These are phyloP conservation scores for Anticlea derivata DNA, from an alignment of 2,888 invertebrate genomes.

Conservation along the genomic window DNA sequence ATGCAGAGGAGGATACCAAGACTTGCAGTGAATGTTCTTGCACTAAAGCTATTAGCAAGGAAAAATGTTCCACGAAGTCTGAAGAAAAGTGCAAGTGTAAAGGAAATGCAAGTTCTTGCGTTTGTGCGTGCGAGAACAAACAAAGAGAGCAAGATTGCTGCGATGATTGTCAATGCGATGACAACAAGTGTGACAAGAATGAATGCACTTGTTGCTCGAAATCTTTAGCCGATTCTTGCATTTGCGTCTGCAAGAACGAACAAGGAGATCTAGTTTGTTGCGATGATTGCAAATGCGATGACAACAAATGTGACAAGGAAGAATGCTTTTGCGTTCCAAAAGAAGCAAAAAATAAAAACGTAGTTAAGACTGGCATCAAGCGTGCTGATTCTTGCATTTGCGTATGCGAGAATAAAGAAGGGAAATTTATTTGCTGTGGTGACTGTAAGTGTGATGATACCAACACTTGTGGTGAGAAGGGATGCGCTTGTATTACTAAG, in stretches of 20 bases:
- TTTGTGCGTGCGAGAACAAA: constrained; percentile 26
- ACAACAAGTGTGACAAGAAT: constrained; percentile 35
- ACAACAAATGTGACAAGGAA: constrained; percentile 40
- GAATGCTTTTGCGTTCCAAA: constrained; percentile 46
- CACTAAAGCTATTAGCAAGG: background rate
- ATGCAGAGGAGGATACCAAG: too few species aligned
- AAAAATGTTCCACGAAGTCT: background rate
- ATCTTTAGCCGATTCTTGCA: constrained; percentile 13
- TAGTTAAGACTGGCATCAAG: background rate
- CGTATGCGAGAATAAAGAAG: constrained; percentile 41
- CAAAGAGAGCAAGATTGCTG: constrained; percentile 25
- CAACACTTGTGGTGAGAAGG: constrained; percentile 35
- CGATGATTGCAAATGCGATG: constrained; percentile 43
- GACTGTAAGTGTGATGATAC: constrained; percentile 19
- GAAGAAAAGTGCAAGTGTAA: constrained; percentile 5
- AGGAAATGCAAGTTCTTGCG: background rate
- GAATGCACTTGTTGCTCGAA: constrained; percentile 35
- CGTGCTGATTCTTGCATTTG: constrained; percentile 44
- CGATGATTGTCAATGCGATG: constrained; percentile 38
- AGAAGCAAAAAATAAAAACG: background rate
- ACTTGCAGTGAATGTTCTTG: background rate
- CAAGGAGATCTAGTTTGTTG: constrained; percentile 37
- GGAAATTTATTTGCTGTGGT: constrained; percentile 23
- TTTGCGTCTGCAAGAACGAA: constrained; percentile 31
- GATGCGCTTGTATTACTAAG: constrained; percentile 35